These are phyloP conservation scores for Drosophila rellima DNA, from an alignment of 2,888 invertebrate species.

Conservation along the genomic window DNA sequence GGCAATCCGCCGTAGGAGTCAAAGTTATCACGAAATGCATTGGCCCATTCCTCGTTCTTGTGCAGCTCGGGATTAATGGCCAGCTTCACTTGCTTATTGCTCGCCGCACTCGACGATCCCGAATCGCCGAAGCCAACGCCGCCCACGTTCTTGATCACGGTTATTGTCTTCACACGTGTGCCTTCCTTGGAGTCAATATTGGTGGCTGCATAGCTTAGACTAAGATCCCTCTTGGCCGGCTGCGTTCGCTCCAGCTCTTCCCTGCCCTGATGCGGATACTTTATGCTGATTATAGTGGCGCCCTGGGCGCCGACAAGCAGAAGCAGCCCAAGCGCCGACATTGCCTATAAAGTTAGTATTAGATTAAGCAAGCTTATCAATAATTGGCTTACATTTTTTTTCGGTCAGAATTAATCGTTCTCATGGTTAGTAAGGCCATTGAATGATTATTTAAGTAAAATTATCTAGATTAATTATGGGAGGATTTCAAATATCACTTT, in stretches of 20 bases:
- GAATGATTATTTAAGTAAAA: constrained; percentile 8
- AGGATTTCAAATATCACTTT: not conserved
- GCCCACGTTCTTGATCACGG: constrained; percentile 84
- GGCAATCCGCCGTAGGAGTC: constrained; percentile 83
- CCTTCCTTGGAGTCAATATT: constrained; percentile 85
- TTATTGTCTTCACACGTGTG: constrained; percentile 85
- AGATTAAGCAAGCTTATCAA: not conserved
- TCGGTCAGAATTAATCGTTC: not conserved
- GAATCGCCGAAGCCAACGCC: constrained; percentile 65
- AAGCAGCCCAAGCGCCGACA: constrained; percentile 66
- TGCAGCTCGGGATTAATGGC: constrained; percentile 82
- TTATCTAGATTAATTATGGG: not conserved
- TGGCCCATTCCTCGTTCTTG: constrained; percentile 83
- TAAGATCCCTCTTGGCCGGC: constrained; percentile 83
- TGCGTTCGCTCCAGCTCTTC: constrained; percentile 46
- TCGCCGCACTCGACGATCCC: constrained; percentile 32
- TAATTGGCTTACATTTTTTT: not conserved
- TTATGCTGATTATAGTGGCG: constrained; percentile 76
- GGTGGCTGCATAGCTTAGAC: constrained; percentile 85
- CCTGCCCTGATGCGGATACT: constrained; percentile 63
- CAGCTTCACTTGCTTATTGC: constrained; percentile 67
- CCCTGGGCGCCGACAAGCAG: constrained; percentile 72
- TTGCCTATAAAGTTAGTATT: constrained; percentile 40
- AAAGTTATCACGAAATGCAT: constrained; percentile 84
- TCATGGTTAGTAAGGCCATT: constrained; percentile 73